Evolutionary conservation across 2,113 vertebrate species (phyloP).

Genomic region (Gymnobelideus leadbeateri): DNA sequence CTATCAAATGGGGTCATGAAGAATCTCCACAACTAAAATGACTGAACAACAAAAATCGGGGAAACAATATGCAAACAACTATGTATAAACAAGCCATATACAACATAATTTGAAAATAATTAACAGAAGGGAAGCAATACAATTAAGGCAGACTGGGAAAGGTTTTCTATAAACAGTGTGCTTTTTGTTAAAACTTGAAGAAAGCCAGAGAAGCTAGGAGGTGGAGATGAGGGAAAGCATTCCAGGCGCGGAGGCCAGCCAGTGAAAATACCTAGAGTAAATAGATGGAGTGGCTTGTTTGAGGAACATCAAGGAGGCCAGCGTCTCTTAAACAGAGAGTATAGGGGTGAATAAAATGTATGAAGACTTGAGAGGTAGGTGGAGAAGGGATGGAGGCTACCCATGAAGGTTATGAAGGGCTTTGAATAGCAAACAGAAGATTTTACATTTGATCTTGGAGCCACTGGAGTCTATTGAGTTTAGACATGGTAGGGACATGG

Average conservation of each 20-base stretch:
- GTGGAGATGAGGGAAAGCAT: not conserved
- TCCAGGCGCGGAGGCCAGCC: no score
- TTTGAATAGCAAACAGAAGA: not conserved
- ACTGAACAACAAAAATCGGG: not conserved
- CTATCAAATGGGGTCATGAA: no score
- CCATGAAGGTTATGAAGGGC: not conserved
- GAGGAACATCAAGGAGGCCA: not conserved
- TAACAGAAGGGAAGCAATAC: not conserved
- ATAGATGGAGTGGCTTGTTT: not conserved
- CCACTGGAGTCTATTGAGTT: not conserved
- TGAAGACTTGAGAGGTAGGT: not conserved
- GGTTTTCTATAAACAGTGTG: not conserved
- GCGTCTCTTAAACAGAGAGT: not conserved
- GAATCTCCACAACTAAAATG: no score
- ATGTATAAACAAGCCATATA: not conserved
- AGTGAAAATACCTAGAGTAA: not conserved
- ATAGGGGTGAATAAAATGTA: not conserved
- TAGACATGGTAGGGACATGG: not conserved
- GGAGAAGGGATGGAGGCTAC: not conserved
- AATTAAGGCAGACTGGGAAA: not conserved
- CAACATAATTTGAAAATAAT: not conserved
- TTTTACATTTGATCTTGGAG: not conserved
- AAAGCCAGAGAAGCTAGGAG: not conserved
- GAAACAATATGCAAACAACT: not conserved
- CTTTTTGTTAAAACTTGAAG: not conserved